Base-by-base conservation (phyloP, 2,113 vertebrate genomes). In the Anoura caudifer region DNA sequence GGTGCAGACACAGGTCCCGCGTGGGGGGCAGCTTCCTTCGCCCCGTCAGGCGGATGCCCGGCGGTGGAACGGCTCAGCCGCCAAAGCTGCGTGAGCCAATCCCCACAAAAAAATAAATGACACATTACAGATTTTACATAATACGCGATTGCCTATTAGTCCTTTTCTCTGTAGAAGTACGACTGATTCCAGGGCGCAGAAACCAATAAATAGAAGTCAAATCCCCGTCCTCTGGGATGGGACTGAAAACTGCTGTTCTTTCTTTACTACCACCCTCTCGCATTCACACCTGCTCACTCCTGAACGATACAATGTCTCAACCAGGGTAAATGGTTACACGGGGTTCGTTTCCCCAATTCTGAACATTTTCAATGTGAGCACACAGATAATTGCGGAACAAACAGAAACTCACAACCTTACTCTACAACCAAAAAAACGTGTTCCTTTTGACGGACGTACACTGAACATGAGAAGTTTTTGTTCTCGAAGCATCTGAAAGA, bases 21-120 rank as follows among this genome's bases (percentile, higher is more conserved):
- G 0, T 2, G 11, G 24, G 3, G 2, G 31, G 0, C 0, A 22
- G 20, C 47, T 38, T 54, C 67, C 31, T 56, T 4, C 1, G 16
- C 7, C 50, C 14, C 2, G 20, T 38, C 69, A 7, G 31, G 4
- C 22, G 4, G 24, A 45, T 5, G 65, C 38, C 17, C 14, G 14
- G 47, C 1, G 3, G 15, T 20, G 10, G 2, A 11, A 14, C 4
- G 0, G 20, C 56, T 33, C 36, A 28, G 7, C 11, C 17, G 22
- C 56, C 47, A 24, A 10, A 5, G 24, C 7, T 13, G 0, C 6
- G 7, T 24, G 41, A 59, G 12, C 47, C 24, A 11, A 22, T 16
- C 24, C 47, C 47, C 38, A 28, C n/a, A 16, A 52, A 33, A 38
- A 15, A 36, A 38, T 12, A 6, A 38, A 22, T 28, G 16, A 31